Base-by-base conservation (phyloP, 2,113 vertebrate species). In the Danionella cerebrum region DNA sequence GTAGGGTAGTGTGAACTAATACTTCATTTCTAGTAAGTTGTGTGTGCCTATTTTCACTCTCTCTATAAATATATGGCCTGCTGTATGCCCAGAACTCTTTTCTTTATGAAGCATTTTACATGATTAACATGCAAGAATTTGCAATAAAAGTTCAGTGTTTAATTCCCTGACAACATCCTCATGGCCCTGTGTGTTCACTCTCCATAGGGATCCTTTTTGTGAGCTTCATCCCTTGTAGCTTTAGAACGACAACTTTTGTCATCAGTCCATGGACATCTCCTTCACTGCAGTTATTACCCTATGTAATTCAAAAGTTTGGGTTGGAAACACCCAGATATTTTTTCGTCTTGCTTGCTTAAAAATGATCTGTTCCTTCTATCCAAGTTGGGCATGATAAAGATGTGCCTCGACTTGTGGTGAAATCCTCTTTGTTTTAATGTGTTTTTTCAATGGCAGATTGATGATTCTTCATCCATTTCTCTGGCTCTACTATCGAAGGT, bases 401-500 rank as follows among this genome's bases (percentile, higher is more conserved):
- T 72, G 60, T 73, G 59, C 69, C 41, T 71, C 74, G 71, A 66
- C 50, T 33, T 48, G 51, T 79, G 85, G 91, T 90, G 87, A 94
- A 88, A 84, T 85, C 84, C 89, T 74, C 67, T 90, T 92, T 83
- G 39, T 86, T 74, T 93, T 93, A 60, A 65, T 62, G 90, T 90
- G n/a, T 91, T 89, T 91, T 91, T 89, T 82, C 88, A 86, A 92
- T 48, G 44, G 93, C 94, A 97, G 93, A 94, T 93, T 89, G 91
- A 92, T 85, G 90, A 92, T 87, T 90, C 90, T 86, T 89, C 92
- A 45, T 91, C 92, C 78, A 90, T 91, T 89, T 88, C 91, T 82
- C 84, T 93, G 85, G 90, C 91, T 80, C 89, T 94, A 88, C 94
- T 98, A 85, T 89, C 92, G 73, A 92, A 96, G 96, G 96, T 98